Base-by-base conservation (phyloP, 2,888 invertebrate species). In the Lithophane socia region DNA sequence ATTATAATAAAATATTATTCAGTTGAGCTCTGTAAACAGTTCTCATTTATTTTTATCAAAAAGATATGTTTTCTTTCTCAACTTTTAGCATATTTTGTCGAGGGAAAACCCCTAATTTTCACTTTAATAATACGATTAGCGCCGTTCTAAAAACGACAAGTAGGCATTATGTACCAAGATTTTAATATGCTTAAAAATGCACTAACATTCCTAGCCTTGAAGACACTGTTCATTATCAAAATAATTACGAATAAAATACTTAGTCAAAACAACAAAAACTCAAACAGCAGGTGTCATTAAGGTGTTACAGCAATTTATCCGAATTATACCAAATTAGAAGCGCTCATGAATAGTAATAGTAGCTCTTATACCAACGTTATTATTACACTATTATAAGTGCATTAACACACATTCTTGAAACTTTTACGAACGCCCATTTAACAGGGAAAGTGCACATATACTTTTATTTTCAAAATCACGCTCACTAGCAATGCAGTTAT, bases 381-480 rank as follows among this genome's bases (percentile, higher is more conserved):
- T 79, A 87, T 87, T 84, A 86, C 66, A 82, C 78, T 76, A 87
- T 87, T 87, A 87, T 79, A 87, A 75, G 77, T 82, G 84, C 87
- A 87, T 87, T 87, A 87, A 65, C 87, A 87, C 72, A 87, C 82
- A 87, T 86, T 84, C 84, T 79, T 80, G 44, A 76, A 49, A 84
- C 81, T 85, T 81, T 86, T 79, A 82, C 77, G 49, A 37, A 86
- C 80, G 72, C 80, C 72, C 74, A 80, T 67, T 80, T 70, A 79
- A 84, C 80, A 81, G 79, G 71, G 87, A 87, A 87, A 87, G 87
- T 86, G 82, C 77, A 82, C 73, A 66, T 66, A 73, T 77, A 86
- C 87, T 87, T 84, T 87, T 87, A 79, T 85, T 87, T 87, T 87
- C 80, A 80, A 85, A 81, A 85, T 82, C 80, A 83, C 77, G 61